Conservation (phyloP, 2,888 invertebrate species). For the Drosophila hamatofila region DNA sequence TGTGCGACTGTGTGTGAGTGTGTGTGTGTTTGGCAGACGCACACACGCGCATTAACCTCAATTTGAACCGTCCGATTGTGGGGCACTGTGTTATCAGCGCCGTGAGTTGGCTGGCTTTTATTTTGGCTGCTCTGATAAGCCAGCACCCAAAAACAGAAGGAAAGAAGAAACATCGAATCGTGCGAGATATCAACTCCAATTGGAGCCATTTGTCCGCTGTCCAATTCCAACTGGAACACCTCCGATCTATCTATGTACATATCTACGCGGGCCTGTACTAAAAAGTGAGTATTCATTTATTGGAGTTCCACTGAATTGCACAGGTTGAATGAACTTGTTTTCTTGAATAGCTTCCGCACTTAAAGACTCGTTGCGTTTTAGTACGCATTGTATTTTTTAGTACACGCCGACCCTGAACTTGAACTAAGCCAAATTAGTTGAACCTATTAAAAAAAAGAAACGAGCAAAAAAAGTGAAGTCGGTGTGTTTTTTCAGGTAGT, state of each 20-base stretch:
- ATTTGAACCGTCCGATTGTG: conserved; percentile 77
- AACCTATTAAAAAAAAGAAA: conserved; percentile 59
- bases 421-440: conserved; percentile 58
- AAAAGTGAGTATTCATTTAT: not conserved
- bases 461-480: conserved; percentile 26
- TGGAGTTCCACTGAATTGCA: conserved; percentile 12
- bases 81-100: conserved; percentile 76
- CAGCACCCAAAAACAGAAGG: conserved; percentile 1
- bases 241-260: not conserved
- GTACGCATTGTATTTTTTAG: conserved; percentile 36
- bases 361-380: conserved; percentile 33
- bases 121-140: conserved; percentile 49
- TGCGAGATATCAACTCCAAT: not conserved
- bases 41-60: conserved; percentile 72
- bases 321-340: conserved; percentile 67
- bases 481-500: conserved; percentile 45
- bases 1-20: conserved; percentile 17
- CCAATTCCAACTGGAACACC: not conserved
- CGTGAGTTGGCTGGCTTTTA: conserved; percentile 65
- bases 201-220: not conserved
- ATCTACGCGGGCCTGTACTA: not conserved
- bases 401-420: conserved; percentile 69
- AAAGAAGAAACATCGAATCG: not conserved
- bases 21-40: conserved; percentile 47
- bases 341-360: conserved; percentile 54